Evolutionary conservation across 2,113 vertebrate genomes (phyloP).

Genomic region (Castor canadensis): DNA sequence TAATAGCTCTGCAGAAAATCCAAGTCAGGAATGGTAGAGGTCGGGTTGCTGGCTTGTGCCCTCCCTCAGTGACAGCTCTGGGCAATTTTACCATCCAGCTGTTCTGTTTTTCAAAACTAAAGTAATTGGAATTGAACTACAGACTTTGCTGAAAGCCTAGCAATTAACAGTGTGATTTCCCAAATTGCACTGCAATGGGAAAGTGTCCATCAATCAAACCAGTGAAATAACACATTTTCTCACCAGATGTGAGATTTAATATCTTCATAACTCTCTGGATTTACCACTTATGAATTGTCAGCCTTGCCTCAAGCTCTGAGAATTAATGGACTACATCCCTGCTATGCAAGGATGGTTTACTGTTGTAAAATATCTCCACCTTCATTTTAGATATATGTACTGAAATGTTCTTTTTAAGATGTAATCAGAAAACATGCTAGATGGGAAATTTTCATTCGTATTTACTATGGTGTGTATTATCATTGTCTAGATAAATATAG

Average conservation of each 20-base stretch:
- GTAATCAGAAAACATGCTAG: constrained; percentile 75
- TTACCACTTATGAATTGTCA: constrained; percentile 78
- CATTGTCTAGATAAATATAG: constrained; percentile 67
- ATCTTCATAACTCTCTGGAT: constrained; percentile 80
- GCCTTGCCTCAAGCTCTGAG: constrained; percentile 72
- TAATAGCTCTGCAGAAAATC: constrained; percentile 57
- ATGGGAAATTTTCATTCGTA: constrained; percentile 41
- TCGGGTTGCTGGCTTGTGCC: constrained; percentile 34
- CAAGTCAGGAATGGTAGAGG: constrained; percentile 45
- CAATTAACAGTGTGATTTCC: constrained; percentile 77
- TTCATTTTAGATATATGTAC: constrained; percentile 77
- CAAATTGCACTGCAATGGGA: constrained; percentile 75
- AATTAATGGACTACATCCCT: constrained; percentile 76
- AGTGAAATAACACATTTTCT: constrained; percentile 79
- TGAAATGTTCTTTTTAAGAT: constrained; percentile 78
- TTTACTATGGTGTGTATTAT: constrained; percentile 16
- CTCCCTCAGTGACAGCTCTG: constrained; percentile 67
- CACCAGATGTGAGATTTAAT: constrained; percentile 82
- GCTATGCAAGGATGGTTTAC: constrained; percentile 79
- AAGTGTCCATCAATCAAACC: constrained; percentile 76
- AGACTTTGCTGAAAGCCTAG: constrained; percentile 75
- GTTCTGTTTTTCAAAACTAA: constrained; percentile 79
- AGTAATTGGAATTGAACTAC: constrained; percentile 80
- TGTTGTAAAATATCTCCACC: constrained; percentile 76
- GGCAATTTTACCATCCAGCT: constrained; percentile 78